phyloP scores from a whole-genome alignment of 2,888 invertebrate genomes.

The Xanthorhoe designata region DNA sequence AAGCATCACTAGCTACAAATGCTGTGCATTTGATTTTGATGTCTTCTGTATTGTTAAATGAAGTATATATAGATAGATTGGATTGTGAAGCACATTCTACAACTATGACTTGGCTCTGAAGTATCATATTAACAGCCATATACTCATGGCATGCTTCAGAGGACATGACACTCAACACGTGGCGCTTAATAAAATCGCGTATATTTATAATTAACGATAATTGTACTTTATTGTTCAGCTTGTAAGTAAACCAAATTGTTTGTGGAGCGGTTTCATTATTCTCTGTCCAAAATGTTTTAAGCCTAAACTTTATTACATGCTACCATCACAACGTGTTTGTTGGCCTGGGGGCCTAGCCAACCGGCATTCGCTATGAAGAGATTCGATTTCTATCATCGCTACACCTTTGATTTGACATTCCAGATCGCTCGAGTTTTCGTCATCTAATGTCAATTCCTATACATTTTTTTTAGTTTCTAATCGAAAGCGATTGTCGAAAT shows the following conservation, averaged over 20 bases:
- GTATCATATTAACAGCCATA: not conserved
- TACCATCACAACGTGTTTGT: too few species aligned
- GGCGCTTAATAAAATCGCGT: constrained; percentile 64
- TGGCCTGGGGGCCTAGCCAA: too few species aligned
- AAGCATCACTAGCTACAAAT: constrained; percentile 3
- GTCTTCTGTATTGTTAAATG: not conserved
- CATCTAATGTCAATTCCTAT: too few species aligned
- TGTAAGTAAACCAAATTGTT: constrained; percentile 56
- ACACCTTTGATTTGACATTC: too few species aligned
- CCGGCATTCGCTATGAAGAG: too few species aligned
- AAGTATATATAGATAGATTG: not conserved
- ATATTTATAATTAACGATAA: constrained; percentile 70
- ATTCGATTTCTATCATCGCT: too few species aligned
- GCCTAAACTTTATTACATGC: too few species aligned
- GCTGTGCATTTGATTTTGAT: not conserved
- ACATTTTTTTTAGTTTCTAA: too few species aligned
- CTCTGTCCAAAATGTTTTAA: not conserved
- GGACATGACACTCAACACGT: constrained; percentile 29
- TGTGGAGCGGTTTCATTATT: constrained; percentile 46
- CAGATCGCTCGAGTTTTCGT: too few species aligned
- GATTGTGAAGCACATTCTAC: not conserved
- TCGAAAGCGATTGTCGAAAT: too few species aligned
- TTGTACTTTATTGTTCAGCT: constrained; percentile 64
- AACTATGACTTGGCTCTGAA: constrained; percentile 1
- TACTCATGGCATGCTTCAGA: constrained; percentile 7